Conservation (phyloP, 1,140 invertebrate species). For the Penaeus chinensis region DNA sequence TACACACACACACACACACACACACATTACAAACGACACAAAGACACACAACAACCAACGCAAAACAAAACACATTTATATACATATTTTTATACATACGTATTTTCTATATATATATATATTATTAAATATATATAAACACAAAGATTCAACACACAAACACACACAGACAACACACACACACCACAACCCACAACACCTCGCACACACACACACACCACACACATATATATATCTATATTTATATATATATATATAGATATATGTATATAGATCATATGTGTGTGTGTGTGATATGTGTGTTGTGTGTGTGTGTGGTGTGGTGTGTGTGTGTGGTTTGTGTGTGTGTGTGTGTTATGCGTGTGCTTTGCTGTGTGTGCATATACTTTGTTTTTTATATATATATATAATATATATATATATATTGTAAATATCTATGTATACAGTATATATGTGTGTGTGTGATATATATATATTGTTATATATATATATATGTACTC, state of each 20-base stretch:
- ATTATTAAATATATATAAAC: not conserved
- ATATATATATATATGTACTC: not conserved
- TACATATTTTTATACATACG: not conserved
- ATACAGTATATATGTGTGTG: not conserved
- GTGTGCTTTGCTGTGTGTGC: too few relatives aligned
- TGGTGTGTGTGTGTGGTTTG: not conserved
- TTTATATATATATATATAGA: too few relatives aligned
- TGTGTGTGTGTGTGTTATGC: too few relatives aligned
- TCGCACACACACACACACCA: not conserved
- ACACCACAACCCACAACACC: not conserved
- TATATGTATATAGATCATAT: too few relatives aligned
- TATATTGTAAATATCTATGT: not conserved
- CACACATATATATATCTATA: too few relatives aligned
- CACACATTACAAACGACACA: not conserved
- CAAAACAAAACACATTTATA: not conserved
- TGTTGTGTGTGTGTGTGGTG: not conserved
- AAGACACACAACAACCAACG: not conserved
- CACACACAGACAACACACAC: not conserved
- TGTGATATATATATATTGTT: not conserved
- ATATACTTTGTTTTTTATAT: not conserved
- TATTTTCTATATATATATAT: not conserved
- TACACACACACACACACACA: not conserved
- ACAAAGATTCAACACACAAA: not conserved
- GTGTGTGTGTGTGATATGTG: not conserved
- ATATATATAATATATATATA: constrained; percentile 19